Conservation (phyloP, 2,888 invertebrate species). For the Watsonalla binaria region DNA sequence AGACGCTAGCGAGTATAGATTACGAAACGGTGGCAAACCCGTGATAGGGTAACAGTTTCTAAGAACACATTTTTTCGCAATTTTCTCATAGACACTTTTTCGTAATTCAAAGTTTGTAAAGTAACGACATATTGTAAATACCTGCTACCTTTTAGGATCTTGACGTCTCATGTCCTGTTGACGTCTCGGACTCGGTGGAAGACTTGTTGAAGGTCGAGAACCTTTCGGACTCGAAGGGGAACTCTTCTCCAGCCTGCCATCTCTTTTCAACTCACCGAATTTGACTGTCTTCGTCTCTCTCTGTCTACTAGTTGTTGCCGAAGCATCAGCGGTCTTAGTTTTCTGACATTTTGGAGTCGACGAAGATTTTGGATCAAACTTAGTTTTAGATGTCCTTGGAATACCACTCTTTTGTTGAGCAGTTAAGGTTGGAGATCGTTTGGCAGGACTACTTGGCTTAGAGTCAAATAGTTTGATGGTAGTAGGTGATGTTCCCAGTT, state of each 20-base stretch:
- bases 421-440: background rate
- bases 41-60: too few species aligned
- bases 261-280: background rate
- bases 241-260: background rate
- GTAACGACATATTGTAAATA: background rate
- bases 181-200: background rate
- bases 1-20: too few species aligned
- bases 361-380: background rate
- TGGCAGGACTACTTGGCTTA: too few species aligned
- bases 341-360: background rate
- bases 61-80: too few species aligned
- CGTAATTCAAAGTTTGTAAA: too few species aligned
- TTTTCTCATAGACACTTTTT: too few species aligned
- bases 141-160: background rate
- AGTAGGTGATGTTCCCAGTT: background rate
- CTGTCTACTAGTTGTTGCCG: background rate
- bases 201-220: background rate
- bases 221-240: background rate
- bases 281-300: background rate
- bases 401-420: background rate
- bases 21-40: too few species aligned
- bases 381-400: background rate
- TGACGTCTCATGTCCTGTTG: background rate
- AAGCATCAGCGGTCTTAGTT: background rate
- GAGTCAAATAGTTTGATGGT: background rate